Percentiles rank a stretch among this genome's conserved stretches.
phyloP scores from a whole-genome alignment of 2,888 invertebrate species.

The Meliscaeva auricollis region DNA sequence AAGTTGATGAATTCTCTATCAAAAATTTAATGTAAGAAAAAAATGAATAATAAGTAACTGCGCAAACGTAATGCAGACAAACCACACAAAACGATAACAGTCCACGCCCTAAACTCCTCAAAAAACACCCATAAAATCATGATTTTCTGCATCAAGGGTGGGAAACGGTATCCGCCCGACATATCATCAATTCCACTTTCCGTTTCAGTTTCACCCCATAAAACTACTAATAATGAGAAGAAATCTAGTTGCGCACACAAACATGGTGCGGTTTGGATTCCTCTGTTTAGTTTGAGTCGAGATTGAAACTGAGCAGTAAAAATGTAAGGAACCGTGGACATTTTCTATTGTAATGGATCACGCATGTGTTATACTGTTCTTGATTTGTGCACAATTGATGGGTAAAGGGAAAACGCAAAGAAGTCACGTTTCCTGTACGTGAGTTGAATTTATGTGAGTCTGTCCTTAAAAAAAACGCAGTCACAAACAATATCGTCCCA shows the following conservation, averaged over 20 bases:
- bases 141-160: slow-evolving; percentile 69
- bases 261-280: background rate
- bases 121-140: slow-evolving; percentile 65
- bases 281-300: slow-evolving; percentile 1
- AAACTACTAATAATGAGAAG: slow-evolving; percentile 32
- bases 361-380: slow-evolving; percentile 73
- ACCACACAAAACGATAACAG: slow-evolving; percentile 35
- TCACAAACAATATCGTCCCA: slow-evolving; percentile 71
- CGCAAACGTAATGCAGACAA: slow-evolving; percentile 19
- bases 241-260: slow-evolving; percentile 14
- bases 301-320: slow-evolving; percentile 24
- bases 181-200: slow-evolving; percentile 50
- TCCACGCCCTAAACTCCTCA: slow-evolving; percentile 66
- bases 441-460: slow-evolving; percentile 64
- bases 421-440: slow-evolving; percentile 75
- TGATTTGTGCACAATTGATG: slow-evolving; percentile 50
- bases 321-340: slow-evolving; percentile 62
- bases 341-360: slow-evolving; percentile 71
- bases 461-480: slow-evolving; percentile 62
- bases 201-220: slow-evolving; percentile 55
- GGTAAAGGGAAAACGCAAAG: slow-evolving; percentile 55
- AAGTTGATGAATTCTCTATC: too few relatives aligned
- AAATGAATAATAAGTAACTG: background rate
- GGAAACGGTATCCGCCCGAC: slow-evolving; percentile 53
- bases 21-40: too few relatives aligned